Conservation (phyloP, 2,797 vertebrate genomes). For the Enteromius thamalakanensis region DNA sequence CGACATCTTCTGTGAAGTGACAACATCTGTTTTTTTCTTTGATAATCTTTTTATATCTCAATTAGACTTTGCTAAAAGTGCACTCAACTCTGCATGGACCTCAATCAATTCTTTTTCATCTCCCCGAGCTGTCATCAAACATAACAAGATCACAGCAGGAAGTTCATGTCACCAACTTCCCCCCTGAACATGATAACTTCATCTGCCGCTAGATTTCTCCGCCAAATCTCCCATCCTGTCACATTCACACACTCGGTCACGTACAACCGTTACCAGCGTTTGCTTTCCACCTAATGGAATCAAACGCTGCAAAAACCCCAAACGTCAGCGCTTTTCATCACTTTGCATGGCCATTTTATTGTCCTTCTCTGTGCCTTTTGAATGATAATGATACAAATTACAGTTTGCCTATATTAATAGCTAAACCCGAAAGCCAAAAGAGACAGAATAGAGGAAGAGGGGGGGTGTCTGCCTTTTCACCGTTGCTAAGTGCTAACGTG, state of each 20-base stretch:
- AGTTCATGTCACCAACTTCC: slow-evolving; percentile 59
- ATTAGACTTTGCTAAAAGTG: slow-evolving; percentile 50
- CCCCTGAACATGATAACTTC: slow-evolving; percentile 59
- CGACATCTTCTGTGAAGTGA: slow-evolving; percentile 33
- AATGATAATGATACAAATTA: slow-evolving; percentile 91
- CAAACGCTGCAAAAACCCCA: slow-evolving; percentile 59
- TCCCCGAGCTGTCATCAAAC: slow-evolving; percentile 51
- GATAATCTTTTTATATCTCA: slow-evolving; percentile 53
- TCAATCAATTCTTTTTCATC: slow-evolving; percentile 60
- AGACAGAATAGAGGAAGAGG: slow-evolving; percentile 70
- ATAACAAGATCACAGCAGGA: slow-evolving; percentile 57
- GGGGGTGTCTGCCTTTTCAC: slow-evolving; percentile 54
- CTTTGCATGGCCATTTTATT: slow-evolving; percentile 70
- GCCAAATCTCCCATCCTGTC: slow-evolving; percentile 44
- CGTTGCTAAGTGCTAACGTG: slow-evolving; percentile 86
- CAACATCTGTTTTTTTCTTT: slow-evolving; percentile 36
- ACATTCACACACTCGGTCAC: slow-evolving; percentile 56
- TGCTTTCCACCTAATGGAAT: slow-evolving; percentile 71
- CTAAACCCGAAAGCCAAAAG: slow-evolving; percentile 82
- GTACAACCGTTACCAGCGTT: slow-evolving; percentile 60
- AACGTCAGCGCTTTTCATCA: slow-evolving; percentile 66
- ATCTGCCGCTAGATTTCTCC: slow-evolving; percentile 42
- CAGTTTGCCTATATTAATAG: slow-evolving; percentile 81
- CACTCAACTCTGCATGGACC: slow-evolving; percentile 37
- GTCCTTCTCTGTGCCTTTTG: slow-evolving; percentile 88